Evolutionary conservation across 1,140 invertebrate genomes (phyloP), one percentile per base, ranked within the genome.

Genomic region (Sminthurides bifidus): DNA sequence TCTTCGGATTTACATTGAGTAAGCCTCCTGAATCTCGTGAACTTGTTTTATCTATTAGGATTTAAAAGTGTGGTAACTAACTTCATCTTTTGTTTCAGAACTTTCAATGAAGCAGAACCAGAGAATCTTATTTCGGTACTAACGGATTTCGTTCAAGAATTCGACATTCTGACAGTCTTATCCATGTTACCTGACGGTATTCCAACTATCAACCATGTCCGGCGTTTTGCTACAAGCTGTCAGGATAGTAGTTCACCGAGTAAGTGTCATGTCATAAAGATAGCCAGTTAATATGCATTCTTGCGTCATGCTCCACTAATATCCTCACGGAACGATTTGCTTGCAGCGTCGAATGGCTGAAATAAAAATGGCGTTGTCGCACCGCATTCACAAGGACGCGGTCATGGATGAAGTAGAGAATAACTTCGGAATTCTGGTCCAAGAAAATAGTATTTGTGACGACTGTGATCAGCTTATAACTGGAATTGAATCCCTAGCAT

Each of bases 181-280:
- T 41, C 51, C 19, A 14, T 61, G 26, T 44, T 65, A 17, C 63
- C 63, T 3, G 63, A 65, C 52, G 59, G 59, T 8, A 59, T 52
- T 56, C 50, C 52, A 12, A n/a, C 29, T 65, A 21, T 21, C 55
- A 21, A 33, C 46, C 5, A 45, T 57, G 10, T 57, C 55, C 2
- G 43, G 31, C 40, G 48, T 57, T 14, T 29, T 57, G 5, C 38
- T 27, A 23, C 46, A 41, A 38, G 55, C 55, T 35, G 27, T 46
- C 19, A 21, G 55, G 14, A 44, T 51, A 10, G 45, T 40, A 23
- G 12, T 57, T 14, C 55, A 57, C 26, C 51, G 52, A 27, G 55
- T 57, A 45, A 35, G 5, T 40, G 5, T 24, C 5, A 26, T 21
- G 26, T n/a, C 8, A 40, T 27, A 41, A 23, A 10, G 19, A 33